A percentile compares a stretch with the other conserved stretches of the same genome.
Conservation (phyloP, 2,888 invertebrate genomes). For the Amphipyra berbera region DNA sequence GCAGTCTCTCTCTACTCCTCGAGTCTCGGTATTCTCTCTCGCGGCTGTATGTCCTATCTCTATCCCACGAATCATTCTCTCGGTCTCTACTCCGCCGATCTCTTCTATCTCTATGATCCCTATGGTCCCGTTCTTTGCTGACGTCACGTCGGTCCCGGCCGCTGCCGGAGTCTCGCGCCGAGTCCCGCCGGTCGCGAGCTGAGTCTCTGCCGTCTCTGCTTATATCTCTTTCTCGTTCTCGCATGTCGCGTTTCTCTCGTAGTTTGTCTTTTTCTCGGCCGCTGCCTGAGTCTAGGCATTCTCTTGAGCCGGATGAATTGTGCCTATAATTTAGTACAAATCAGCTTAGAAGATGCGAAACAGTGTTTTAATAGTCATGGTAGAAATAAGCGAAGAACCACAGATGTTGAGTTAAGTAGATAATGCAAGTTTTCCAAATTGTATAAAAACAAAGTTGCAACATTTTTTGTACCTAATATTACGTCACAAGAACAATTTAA, state of each 20-base stretch:
- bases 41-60: conserved; percentile 85
- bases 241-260: conserved; percentile 80
- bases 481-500: too few relatives aligned
- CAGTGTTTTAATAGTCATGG: too few relatives aligned
- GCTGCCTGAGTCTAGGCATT: conserved; percentile 87
- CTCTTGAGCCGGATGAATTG: conserved; percentile 85
- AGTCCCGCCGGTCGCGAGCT: conserved; percentile 73
- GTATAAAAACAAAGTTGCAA: too few relatives aligned
- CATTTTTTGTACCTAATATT: too few relatives aligned
- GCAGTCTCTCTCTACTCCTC: conserved; percentile 85
- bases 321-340: conserved; percentile 68
- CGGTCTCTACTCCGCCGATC: conserved; percentile 78
- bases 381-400: too few relatives aligned
- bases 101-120: conserved; percentile 75
- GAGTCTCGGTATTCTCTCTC: conserved; percentile 82
- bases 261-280: conserved; percentile 86
- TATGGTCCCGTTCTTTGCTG: conserved; percentile 78
- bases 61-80: conserved; percentile 80
- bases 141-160: conserved; percentile 82
- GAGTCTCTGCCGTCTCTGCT: conserved; percentile 84
- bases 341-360: too few relatives aligned
- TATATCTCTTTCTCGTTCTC: conserved; percentile 79
- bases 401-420: too few relatives aligned
- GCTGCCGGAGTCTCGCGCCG: conserved; percentile 84
- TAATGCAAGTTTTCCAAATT: too few relatives aligned